These are phyloP conservation scores for Iphiclides podalirius DNA, from an alignment of 2,888 invertebrate genomes.

Conservation along the genomic window DNA sequence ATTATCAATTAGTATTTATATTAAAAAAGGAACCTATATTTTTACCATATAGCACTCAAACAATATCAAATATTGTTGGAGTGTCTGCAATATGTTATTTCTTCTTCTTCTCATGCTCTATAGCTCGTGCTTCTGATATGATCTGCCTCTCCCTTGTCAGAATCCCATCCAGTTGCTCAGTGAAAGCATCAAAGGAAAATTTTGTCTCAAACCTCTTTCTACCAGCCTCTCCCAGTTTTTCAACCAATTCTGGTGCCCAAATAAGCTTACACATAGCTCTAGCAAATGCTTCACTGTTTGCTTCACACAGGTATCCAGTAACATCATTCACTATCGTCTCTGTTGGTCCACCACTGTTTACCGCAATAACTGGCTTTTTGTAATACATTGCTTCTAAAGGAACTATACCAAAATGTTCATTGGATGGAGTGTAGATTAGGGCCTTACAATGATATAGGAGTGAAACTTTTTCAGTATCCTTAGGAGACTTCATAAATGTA, in stretches of 20 bases:
- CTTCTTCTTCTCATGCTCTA: constrained; percentile 60
- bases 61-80: constrained; percentile 72
- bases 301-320: constrained; percentile 90
- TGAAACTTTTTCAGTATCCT: constrained; percentile 90
- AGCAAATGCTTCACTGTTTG: constrained; percentile 86
- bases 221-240: constrained; percentile 88
- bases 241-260: constrained; percentile 78
- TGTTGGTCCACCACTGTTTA: constrained; percentile 96
- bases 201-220: constrained; percentile 85
- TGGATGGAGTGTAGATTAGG: constrained; percentile 95
- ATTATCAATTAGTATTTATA: background rate
- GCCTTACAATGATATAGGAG: constrained; percentile 88
- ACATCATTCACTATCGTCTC: constrained; percentile 92
- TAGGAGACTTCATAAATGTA: constrained; percentile 92
- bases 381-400: constrained; percentile 99
- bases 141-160: constrained; percentile 66
- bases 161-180: constrained; percentile 82
- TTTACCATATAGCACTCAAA: constrained; percentile 55
- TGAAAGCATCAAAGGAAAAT: constrained; percentile 92
- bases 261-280: constrained; percentile 86
- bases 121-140: constrained; percentile 62
- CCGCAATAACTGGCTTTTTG: constrained; percentile 95
- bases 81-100: constrained; percentile 67
- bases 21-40: too few relatives aligned
- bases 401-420: constrained; percentile 99